These are phyloP conservation scores for Geotrupes spiniger DNA, from an alignment of 2,888 invertebrate species.

Conservation along the genomic window DNA sequence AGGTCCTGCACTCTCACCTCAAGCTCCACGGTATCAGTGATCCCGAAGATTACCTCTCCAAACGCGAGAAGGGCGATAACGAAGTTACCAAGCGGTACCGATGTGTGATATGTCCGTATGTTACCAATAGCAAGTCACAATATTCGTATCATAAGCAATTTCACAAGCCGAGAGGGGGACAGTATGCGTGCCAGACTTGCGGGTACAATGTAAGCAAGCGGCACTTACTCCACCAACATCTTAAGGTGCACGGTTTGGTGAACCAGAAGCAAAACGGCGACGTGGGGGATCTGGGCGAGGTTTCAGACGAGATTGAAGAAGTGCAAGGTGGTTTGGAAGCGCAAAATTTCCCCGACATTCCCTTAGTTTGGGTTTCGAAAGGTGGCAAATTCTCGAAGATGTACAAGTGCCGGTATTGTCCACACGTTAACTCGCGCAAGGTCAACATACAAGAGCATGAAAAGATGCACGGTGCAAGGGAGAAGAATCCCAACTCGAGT, in stretches of 20 bases:
- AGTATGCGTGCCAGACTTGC: constrained; percentile 79
- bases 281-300: constrained; percentile 40
- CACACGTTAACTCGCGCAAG: constrained; percentile 77
- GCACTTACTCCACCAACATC: constrained; percentile 79
- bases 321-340: constrained; percentile 44
- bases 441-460: constrained; percentile 82
- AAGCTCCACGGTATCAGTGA: constrained; percentile 62
- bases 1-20: constrained; percentile 67
- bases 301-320: constrained; percentile 43
- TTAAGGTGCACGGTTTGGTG: constrained; percentile 69
- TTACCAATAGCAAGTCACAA: constrained; percentile 82
- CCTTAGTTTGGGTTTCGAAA: constrained; percentile 73
- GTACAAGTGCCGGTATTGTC: constrained; percentile 81
- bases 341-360: constrained; percentile 59
- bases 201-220: constrained; percentile 79
- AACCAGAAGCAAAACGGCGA: constrained; percentile 50
- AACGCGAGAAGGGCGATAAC: constrained; percentile 40
- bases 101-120: constrained; percentile 80
- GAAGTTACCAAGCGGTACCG: constrained; percentile 64
- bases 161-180: constrained; percentile 70
- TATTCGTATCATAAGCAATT: constrained; percentile 85
- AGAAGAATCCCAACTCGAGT: constrained; percentile 39
- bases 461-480: constrained; percentile 65
- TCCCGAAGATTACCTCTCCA: constrained; percentile 57
- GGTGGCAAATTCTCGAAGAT: constrained; percentile 73